Percentiles rank a stretch among this genome's conserved stretches.
phyloP scores from a whole-genome alignment of 2,888 invertebrate species.

The Agriopis leucophaearia region DNA sequence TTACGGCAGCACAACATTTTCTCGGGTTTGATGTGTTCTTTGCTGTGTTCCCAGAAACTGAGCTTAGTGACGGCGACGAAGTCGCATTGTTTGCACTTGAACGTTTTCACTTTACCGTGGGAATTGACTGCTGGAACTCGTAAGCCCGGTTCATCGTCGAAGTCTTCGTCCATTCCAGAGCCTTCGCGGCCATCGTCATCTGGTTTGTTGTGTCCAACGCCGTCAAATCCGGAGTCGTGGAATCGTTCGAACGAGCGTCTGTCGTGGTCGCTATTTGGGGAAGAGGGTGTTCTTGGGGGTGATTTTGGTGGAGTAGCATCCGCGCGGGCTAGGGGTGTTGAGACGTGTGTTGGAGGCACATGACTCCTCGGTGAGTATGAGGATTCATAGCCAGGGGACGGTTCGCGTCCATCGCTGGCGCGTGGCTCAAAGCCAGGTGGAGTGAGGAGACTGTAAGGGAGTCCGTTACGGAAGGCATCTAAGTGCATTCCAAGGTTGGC shows the following conservation, averaged over 20 bases:
- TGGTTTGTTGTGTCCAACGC: slow-evolving; percentile 61
- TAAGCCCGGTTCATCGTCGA: slow-evolving; percentile 86
- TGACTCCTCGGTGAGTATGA: slow-evolving; percentile 71
- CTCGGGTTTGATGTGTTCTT: slow-evolving; percentile 96
- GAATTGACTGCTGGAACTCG: slow-evolving; percentile 89
- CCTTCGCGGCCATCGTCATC: slow-evolving; percentile 82
- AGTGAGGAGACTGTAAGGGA: slow-evolving; percentile 87
- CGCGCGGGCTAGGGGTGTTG: slow-evolving; percentile 70
- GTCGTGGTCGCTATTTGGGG: slow-evolving; percentile 69
- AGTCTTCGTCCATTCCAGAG: slow-evolving; percentile 81
- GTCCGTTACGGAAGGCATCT: slow-evolving; percentile 73
- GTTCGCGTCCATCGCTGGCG: slow-evolving; percentile 66
- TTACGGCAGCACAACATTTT: slow-evolving; percentile 96
- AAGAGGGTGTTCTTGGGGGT: slow-evolving; percentile 71
- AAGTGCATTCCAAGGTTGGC: slow-evolving; percentile 78
- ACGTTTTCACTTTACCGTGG: slow-evolving; percentile 94
- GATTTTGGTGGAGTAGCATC: slow-evolving; percentile 82
- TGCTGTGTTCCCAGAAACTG: slow-evolving; percentile 97
- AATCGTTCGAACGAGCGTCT: slow-evolving; percentile 75
- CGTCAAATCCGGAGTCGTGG: slow-evolving; percentile 84
- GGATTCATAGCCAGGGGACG: slow-evolving; percentile 69
- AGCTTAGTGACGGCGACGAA: slow-evolving; percentile 94
- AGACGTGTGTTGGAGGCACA: slow-evolving; percentile 70
- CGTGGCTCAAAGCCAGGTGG: slow-evolving; percentile 86
- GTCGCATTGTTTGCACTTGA: slow-evolving; percentile 97